Base-by-base conservation (phyloP, 2,797 vertebrate genomes). In the Gymnocypris eckloni region DNA sequence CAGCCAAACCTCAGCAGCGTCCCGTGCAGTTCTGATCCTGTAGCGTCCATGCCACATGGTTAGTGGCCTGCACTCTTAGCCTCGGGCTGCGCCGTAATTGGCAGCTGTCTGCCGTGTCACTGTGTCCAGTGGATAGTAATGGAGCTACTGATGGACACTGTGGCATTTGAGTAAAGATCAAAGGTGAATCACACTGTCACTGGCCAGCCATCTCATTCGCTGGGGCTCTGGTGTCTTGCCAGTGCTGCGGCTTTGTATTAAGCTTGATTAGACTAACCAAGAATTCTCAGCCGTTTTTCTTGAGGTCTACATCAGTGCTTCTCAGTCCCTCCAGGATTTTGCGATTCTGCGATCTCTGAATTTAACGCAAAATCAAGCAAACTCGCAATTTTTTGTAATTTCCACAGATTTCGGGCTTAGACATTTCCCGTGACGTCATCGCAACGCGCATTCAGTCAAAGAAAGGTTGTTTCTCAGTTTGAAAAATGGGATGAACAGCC, bases 81-180 rank as follows among this genome's bases (percentile, higher is more conserved):
- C 93, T 83, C 86, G 86, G 94, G 94, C 92, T 91, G 90, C 86
- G 80, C 87, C 90, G 91, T 94, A 95, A 95, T 93, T 94, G 94
- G 91, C 92, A 92, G 89, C 92, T 93, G 92, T 93, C 92, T 92
- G 91, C 91, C 90, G 82, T 90, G 90, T 92, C 90, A 90, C 90
- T 86, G 69, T 85, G 92, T 92, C 90, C 90, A 86, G 90, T 85
- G 79, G 87, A 69, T 83, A 75, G 88, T 87, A 84, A 89, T 87
- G 43, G 87, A 86, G 84, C 87, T 73, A 86, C 83, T 86, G 86
- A 87, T 82, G 79, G 88, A 89, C 84, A 89, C 83, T 79, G 48
- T 87, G 81, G 77, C 88, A 87, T 85, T 82, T 89, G 87, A 89
- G 88, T 87, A 72, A 88, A 91, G 92, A 94, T 94, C 93, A 93